A percentile compares a stretch with the other conserved stretches of the same genome.
Evolutionary conservation across 2,113 vertebrate species (phyloP).

Genomic region (Ictidomys tridecemlineatus): DNA sequence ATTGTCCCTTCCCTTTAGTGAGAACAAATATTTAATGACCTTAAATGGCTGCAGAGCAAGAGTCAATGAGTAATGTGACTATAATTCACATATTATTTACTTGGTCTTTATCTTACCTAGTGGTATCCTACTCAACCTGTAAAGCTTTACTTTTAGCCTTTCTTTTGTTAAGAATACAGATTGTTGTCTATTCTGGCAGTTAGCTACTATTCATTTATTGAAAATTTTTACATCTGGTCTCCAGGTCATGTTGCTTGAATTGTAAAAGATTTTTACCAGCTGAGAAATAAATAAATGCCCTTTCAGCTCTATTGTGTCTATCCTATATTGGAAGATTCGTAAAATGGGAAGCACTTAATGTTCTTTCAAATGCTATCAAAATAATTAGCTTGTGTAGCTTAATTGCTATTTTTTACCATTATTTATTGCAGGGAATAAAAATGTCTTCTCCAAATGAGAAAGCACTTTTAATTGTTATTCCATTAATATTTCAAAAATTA

Average conservation of each 20-base stretch:
- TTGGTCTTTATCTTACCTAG: neutral
- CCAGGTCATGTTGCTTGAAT: neutral
- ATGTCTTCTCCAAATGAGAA: neutral
- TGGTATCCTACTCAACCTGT: neutral
- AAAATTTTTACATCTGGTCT: neutral
- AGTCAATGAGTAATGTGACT: neutral
- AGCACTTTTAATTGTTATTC: constrained; percentile 5
- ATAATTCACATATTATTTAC: neutral
- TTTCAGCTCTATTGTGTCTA: neutral
- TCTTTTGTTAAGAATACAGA: neutral
- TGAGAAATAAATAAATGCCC: neutral
- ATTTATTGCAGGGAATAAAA: constrained; percentile 46
- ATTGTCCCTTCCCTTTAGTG: constrained; percentile 47
- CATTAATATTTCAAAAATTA: neutral
- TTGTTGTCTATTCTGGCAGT: neutral
- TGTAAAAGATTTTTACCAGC: neutral
- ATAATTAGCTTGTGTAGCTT: neutral
- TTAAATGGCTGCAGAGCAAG: neutral
- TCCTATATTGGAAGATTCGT: neutral
- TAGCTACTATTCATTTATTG: neutral
- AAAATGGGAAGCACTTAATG: neutral
- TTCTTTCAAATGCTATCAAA: neutral
- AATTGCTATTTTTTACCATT: neutral
- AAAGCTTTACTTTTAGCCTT: neutral
- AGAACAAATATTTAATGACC: neutral